Conservation (phyloP, 2,113 vertebrate species). For the Sinocyclocheilus grahami region DNA sequence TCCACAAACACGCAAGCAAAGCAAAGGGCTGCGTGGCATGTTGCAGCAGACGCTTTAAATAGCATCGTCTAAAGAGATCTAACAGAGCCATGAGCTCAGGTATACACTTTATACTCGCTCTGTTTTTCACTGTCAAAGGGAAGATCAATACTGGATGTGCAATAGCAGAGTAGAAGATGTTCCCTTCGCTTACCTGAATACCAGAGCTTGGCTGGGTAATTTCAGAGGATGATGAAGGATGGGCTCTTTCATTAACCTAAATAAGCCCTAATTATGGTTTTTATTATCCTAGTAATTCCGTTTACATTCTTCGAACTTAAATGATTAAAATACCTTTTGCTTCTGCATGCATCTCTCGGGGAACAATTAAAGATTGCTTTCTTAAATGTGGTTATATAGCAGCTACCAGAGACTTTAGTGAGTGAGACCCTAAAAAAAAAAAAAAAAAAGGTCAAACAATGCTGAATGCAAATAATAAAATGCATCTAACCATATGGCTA, state of each 20-base stretch:
- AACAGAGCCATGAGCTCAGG: conserved; percentile 13
- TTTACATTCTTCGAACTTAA: conserved; percentile 32
- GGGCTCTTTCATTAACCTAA: conserved; percentile 37
- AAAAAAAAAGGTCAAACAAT: not conserved
- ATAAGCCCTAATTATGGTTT: conserved; percentile 38
- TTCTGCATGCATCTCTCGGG: not conserved
- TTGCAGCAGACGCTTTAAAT: not conserved
- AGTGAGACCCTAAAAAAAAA: too few species aligned
- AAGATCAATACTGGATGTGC: conserved; percentile 23
- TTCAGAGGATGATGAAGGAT: conserved; percentile 40
- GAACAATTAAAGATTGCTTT: not conserved
- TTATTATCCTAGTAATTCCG: conserved; percentile 39
- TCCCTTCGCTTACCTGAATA: conserved; percentile 11
- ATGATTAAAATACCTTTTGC: conserved; percentile 30
- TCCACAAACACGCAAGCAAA: not conserved
- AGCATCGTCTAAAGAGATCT: conserved; percentile 18
- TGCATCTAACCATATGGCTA: not conserved
- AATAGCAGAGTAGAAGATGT: not conserved
- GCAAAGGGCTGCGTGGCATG: not conserved
- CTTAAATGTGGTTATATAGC: not conserved
- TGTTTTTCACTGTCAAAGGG: conserved; percentile 32
- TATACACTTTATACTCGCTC: conserved; percentile 1
- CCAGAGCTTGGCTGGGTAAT: not conserved
- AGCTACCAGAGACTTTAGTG: not conserved
- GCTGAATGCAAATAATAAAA: not conserved